A percentile compares a stretch with the other conserved stretches of the same genome.
phyloP scores from a whole-genome alignment of 2,113 vertebrate species.

The Pseudorasbora parva region DNA sequence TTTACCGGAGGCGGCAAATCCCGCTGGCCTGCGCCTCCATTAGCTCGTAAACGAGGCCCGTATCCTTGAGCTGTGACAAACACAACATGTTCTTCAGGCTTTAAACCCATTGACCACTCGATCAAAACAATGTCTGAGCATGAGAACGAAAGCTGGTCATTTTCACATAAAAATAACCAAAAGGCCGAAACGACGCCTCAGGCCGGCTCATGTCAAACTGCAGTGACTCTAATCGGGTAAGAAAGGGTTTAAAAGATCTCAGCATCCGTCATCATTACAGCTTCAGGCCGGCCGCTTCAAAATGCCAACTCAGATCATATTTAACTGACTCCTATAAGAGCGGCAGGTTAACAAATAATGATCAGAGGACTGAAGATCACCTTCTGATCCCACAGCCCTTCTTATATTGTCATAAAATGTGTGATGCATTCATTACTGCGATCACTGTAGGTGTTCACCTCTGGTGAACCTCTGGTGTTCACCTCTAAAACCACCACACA shows the following conservation, averaged over 20 bases:
- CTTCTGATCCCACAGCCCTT: not conserved
- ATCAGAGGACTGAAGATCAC: slow-evolving; percentile 1
- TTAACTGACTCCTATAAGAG: slow-evolving; percentile 20
- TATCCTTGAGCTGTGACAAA: slow-evolving; percentile 13
- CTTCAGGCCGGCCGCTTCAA: not conserved
- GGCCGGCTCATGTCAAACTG: not conserved
- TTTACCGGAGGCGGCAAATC: slow-evolving; percentile 7
- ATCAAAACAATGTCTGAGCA: not conserved
- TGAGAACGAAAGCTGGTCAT: not conserved
- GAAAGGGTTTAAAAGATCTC: slow-evolving; percentile 6
- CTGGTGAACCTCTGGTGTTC: no score
- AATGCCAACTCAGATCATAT: slow-evolving; percentile 29
- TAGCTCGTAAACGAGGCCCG: not conserved
- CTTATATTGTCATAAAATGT: slow-evolving; percentile 1
- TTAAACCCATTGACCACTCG: not conserved
- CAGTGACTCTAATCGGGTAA: slow-evolving; percentile 5
- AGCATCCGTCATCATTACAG: slow-evolving; percentile 32
- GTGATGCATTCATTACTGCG: not conserved
- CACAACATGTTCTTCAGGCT: not conserved
- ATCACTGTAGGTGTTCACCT: no score
- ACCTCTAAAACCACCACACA: no score
- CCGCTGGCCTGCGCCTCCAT: not conserved
- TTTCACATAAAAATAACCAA: not conserved
- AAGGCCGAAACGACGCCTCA: not conserved
- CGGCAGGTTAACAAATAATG: slow-evolving; percentile 33